Evolutionary conservation across 2,113 vertebrate species (phyloP), one percentile per base, ranked within the genome.

Genomic region (Cyanoderma ruficeps): DNA sequence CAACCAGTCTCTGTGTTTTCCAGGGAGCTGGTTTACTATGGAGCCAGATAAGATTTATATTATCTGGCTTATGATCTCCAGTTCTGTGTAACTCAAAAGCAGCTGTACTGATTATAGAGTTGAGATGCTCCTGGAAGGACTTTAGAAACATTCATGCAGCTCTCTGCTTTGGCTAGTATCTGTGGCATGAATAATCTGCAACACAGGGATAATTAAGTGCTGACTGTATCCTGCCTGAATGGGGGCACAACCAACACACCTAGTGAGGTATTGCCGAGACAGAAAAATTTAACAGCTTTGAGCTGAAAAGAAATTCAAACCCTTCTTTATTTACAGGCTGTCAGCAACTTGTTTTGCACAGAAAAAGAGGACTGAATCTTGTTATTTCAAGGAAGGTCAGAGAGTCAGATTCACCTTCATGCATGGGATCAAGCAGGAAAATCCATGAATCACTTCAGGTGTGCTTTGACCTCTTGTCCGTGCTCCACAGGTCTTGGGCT

Each of bases 61-160:
- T 44, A 44, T 44, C 44, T 17, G 49, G 22, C 31, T 82, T 59
- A 57, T 78, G 63, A 75, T 82, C 61, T 82, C 56, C 52, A 84
- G 35, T 50, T 78, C 89, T 64, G 64, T 67, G 35, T 63, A 81
- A 72, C 11, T 39, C 52, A 71, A 89, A 89, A 67, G 61, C 65
- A 84, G 81, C 65, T 84, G 65, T 44, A 84, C 39, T 47, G 60
- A 82, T 87, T 79, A 67, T 5, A 39, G 77, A 95, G 56, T 7
- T 60, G 81, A 78, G 87, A 91, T 84, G 92, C 56, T 95, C 84
- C 87, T 87, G 77, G 84, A 95, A 93, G 70, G 27, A 64, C 21
- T 55, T 39, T 19, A 89, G 69, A 56, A 65, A 61, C 42, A 67
- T 82, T 85, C 42, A 82, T 31, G 42, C 31, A 64, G 33, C 44